Evolutionary conservation across 2,888 invertebrate species (phyloP).

Genomic region (Bellardia bayeri): DNA sequence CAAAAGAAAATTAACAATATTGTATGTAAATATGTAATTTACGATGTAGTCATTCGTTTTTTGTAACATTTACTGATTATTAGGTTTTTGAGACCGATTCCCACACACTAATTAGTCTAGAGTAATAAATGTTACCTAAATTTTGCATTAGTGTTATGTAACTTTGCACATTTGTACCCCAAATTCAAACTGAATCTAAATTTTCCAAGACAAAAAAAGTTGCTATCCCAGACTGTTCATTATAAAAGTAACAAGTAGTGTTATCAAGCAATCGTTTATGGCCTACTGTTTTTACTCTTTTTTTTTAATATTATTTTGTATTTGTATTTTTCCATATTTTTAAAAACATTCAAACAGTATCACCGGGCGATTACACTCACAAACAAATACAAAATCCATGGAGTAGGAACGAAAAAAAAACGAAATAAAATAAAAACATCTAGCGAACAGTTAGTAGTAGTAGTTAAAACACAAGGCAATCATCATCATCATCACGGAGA

Average conservation of each 20-base stretch:
- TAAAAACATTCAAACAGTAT: background rate
- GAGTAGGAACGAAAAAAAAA: constrained; percentile 32
- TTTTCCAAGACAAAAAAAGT: background rate
- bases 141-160: background rate
- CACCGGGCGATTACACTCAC: constrained; percentile 17
- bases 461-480: constrained; percentile 63
- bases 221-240: background rate
- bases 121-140: too few species aligned
- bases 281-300: constrained; percentile 43
- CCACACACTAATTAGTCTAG: too few species aligned
- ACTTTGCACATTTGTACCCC: background rate
- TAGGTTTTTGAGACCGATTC: too few species aligned
- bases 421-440: constrained; percentile 45
- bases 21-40: too few species aligned
- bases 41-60: too few species aligned
- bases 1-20: too few species aligned
- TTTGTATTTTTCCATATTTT: constrained; percentile 52
- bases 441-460: constrained; percentile 57
- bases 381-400: constrained; percentile 32
- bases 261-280: constrained; percentile 59
- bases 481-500: constrained; percentile 48
- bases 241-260: constrained; percentile 20
- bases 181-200: too few species aligned
- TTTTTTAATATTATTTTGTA: constrained; percentile 32
- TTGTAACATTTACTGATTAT: too few species aligned